Conservation (phyloP, 2,888 invertebrate genomes). For the Tenthredo scrophulariae region DNA sequence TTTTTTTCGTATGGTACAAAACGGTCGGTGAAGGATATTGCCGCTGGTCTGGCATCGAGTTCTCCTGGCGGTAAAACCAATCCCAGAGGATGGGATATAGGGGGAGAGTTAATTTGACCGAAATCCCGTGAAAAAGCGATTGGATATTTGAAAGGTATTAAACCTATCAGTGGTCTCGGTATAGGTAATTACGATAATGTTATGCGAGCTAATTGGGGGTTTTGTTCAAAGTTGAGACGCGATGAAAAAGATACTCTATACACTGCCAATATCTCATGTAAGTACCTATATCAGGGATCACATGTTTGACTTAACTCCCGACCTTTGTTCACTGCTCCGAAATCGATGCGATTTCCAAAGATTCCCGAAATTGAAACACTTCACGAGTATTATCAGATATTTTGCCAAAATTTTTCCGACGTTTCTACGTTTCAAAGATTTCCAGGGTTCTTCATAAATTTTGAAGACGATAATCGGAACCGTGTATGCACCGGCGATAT, state of each 20-base stretch:
- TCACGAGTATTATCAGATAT: neutral
- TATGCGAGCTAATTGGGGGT: slow-evolving; percentile 74
- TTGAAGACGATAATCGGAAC: too few relatives aligned
- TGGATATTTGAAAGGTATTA: slow-evolving; percentile 67
- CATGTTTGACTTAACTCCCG: neutral
- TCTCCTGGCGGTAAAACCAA: slow-evolving; percentile 40
- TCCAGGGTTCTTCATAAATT: too few relatives aligned
- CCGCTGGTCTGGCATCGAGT: slow-evolving; percentile 28
- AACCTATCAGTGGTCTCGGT: slow-evolving; percentile 66
- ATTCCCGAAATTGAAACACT: too few relatives aligned
- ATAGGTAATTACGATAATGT: slow-evolving; percentile 73
- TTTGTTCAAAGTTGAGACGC: slow-evolving; percentile 65
- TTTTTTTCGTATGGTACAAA: slow-evolving; percentile 16
- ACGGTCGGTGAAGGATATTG: slow-evolving; percentile 37
- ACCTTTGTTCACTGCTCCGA: neutral
- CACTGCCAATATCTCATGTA: slow-evolving; percentile 9
- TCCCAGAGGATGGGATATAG: slow-evolving; percentile 46
- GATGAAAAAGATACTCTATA: slow-evolving; percentile 71
- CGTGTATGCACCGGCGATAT: too few relatives aligned
- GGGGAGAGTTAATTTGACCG: slow-evolving; percentile 50
- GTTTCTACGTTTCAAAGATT: neutral
- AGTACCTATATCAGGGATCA: neutral
- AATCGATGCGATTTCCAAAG: too few relatives aligned
- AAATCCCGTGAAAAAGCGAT: slow-evolving; percentile 57
- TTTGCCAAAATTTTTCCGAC: neutral